Base-by-base conservation (phyloP, 2,113 vertebrate genomes). In the Pseudopipra pipra region DNA sequence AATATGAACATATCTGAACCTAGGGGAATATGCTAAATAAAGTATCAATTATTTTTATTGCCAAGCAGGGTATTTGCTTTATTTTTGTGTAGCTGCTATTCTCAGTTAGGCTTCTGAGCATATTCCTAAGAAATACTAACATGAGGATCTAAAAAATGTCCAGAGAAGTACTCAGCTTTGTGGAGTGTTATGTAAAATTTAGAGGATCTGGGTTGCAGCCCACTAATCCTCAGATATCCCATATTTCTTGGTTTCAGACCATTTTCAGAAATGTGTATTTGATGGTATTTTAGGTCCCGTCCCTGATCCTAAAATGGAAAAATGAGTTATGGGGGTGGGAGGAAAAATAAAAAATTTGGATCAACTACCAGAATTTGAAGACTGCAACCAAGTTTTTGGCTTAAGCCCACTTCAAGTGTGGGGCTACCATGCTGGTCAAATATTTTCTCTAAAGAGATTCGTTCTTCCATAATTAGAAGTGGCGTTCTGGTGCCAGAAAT, bases 251-350 rank as follows among this genome's bases (percentile, higher is more conserved):
- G 4, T 62, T 93, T 86, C 51, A 75, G 43, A 79, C 54, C 43
- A 71, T 79, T 52, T 31, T 52, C 28, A 88, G 46, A 91, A 95
- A 83, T 80, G 80, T 11, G 21, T 71, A 51, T 85, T 72, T 81
- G 44, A 52, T 75, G 76, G 61, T 87, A 89, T 87, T 96, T 97
- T 87, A 75, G 47, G 46, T 90, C 86, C 47, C 17, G 21, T 84
- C 44, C 59, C 24, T 55, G 21, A 44, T 65, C 31, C 62, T 70
- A 65, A 89, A 95, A 90, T 75, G 37, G 76, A 85, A 92, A 89
- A 92, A 85, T 13, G 14, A 78, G 14, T 85, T 93, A 31, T 80
- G 77, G 54, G n/a, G 66, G 47, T 92, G 58, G 35, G 41, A 79
- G 11, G 18, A 65, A 73, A 88, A 88, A 71, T 33, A 3, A 68